Evolutionary conservation across 2,888 invertebrate genomes (phyloP), one percentile per base, ranked within the genome.

Genomic region (Cenopis cana): DNA sequence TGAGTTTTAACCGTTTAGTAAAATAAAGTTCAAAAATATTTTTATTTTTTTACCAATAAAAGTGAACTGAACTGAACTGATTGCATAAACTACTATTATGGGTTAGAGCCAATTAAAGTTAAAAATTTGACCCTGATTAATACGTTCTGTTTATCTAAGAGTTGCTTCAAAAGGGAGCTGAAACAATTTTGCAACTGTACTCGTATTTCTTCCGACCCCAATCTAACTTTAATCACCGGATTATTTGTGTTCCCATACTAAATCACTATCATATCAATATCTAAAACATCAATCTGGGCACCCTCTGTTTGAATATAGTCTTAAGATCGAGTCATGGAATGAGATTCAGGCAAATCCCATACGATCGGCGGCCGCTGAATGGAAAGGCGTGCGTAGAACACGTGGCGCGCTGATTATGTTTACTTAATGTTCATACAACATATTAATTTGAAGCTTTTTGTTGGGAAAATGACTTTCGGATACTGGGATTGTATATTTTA

Each of bases 361-460:
- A 87, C 85, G 88, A 61, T 46, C 46, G n/a, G 46, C 46, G 46
- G 46, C 46, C 46, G 77, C 69, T 89, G 88, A 88, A 92, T 88
- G 76, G 87, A 76, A 84, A 76, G 84, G 84, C 91, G 91, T 81
- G 89, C 85, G 91, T 79, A 4, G 29, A 36, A 79, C 93, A 91
- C 93, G 93, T 92, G 93, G 69, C 87, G 46, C 5, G 29, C 75
- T 93, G 91, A 93, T 93, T 93, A 89, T 93, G 89, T 93, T 93
- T 93, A 88, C 88, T 88, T 91, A 87, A 89, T 88, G 90, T 88
- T 93, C 93, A 93, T 93, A 93, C 93, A 93, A 91, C 91, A 89
- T 93, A 91, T 93, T 93, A 93, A 93, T 93, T 91, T 91, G 86
- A 87, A 82, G 75, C 82, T 87, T 89, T 89, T 90, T 90, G 89